These are phyloP conservation scores for Drosophila trichaetosa DNA, from an alignment of 2,888 invertebrate species.

Conservation along the genomic window DNA sequence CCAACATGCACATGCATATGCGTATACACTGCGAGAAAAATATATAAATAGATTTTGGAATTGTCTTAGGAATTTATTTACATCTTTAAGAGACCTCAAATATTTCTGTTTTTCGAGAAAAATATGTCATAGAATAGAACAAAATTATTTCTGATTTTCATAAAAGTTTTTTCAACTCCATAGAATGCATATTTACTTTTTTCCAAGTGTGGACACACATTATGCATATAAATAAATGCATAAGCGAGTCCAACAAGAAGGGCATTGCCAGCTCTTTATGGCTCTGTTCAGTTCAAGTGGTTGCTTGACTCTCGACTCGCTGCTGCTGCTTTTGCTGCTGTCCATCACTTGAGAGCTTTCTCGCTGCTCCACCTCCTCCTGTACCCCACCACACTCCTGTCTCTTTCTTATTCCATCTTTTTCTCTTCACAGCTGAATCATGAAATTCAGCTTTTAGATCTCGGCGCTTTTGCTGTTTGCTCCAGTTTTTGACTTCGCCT, in stretches of 20 bases:
- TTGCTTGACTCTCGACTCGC: conserved; percentile 61
- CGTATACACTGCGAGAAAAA: conserved; percentile 3
- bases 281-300: conserved; percentile 67
- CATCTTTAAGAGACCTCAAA: not conserved
- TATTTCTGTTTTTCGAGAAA: not conserved
- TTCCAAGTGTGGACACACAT: not conserved
- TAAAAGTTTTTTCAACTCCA: not conserved
- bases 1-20: conserved; percentile 1
- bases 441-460: conserved; percentile 50
- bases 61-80: not conserved
- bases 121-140: not conserved
- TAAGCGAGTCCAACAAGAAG: conserved; percentile 10
- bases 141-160: not conserved
- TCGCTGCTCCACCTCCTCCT: conserved; percentile 26
- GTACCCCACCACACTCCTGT: not conserved
- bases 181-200: not conserved
- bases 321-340: conserved; percentile 33
- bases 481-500: conserved; percentile 42
- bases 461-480: conserved; percentile 42
- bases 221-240: conserved; percentile 9
- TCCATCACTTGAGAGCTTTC: conserved; percentile 70
- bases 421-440: conserved; percentile 40
- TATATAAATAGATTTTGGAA: not conserved
- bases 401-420: not conserved
- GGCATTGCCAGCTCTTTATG: conserved; percentile 39